These are phyloP conservation scores for Conus ventricosus DNA, from an alignment of 1,140 invertebrate species.

Conservation along the genomic window DNA sequence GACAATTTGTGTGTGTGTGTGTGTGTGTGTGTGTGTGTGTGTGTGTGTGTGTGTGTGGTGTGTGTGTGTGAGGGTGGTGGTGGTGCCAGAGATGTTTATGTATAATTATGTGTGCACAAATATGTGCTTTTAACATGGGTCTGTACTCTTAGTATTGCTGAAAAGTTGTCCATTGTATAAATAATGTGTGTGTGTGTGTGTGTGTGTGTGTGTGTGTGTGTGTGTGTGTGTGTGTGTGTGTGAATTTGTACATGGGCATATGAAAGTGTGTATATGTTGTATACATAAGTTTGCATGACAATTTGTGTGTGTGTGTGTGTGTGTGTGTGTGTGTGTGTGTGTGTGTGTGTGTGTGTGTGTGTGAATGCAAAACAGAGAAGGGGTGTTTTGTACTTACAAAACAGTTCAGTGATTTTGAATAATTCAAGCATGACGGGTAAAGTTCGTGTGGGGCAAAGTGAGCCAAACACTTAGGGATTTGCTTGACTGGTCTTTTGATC, in stretches of 20 bases:
- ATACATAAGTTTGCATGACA: not conserved
- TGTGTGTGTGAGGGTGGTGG: too few relatives aligned
- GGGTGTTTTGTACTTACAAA: too few relatives aligned
- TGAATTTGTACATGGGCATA: not conserved
- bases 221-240: not conserved
- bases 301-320: constrained; percentile 9
- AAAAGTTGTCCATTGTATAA: too few relatives aligned
- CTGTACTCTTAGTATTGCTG: too few relatives aligned
- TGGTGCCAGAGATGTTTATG: not conserved
- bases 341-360: not conserved
- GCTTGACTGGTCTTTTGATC: not conserved
- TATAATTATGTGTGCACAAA: not conserved
- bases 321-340: constrained; percentile 22
- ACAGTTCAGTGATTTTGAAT: not conserved
- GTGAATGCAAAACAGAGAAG: not conserved
- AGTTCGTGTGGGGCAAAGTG: not conserved
- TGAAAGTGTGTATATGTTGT: not conserved
- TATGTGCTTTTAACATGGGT: not conserved
- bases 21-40: constrained; percentile 22
- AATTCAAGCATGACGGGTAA: not conserved
- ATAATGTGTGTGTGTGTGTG: constrained; percentile 12
- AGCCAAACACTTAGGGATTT: not conserved
- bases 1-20: not conserved
- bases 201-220: constrained; percentile 20
- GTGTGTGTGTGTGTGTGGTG: not conserved